These are phyloP conservation scores for Macaria liturata DNA, from an alignment of 2,888 invertebrate genomes.

Conservation along the genomic window DNA sequence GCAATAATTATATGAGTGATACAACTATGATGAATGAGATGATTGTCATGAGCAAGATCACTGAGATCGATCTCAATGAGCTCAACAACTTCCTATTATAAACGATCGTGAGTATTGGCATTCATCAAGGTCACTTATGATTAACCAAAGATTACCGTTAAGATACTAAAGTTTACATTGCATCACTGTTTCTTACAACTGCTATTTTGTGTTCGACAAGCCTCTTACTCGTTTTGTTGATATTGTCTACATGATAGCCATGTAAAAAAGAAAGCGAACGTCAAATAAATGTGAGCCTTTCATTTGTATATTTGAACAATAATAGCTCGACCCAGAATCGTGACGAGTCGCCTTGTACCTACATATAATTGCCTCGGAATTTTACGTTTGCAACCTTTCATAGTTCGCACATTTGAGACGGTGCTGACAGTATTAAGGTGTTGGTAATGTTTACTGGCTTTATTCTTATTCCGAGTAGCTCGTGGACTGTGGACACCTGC, in stretches of 20 bases:
- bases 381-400: conserved; percentile 41
- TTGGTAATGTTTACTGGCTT: conserved; percentile 23
- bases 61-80: conserved; percentile 50
- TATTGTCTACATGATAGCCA: conserved; percentile 12
- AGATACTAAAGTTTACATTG: conserved; percentile 16
- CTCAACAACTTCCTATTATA: conserved; percentile 47
- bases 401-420: conserved; percentile 41
- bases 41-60: conserved; percentile 36
- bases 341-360: conserved; percentile 39
- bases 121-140: conserved; percentile 38
- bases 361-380: conserved; percentile 43
- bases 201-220: conserved; percentile 5
- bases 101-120: conserved; percentile 38
- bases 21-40: conserved; percentile 27
- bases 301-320: conserved; percentile 33
- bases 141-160: conserved; percentile 21
- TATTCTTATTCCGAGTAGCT: conserved; percentile 53
- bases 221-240: conserved; percentile 10
- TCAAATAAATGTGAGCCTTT: conserved; percentile 30
- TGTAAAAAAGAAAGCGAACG: conserved; percentile 42
- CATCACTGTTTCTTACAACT: conserved; percentile 10
- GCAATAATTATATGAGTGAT: conserved; percentile 12
- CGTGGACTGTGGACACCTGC: conserved; percentile 70
- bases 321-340: conserved; percentile 38
- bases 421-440: conserved; percentile 44